Base-by-base conservation (phyloP, 2,797 vertebrate genomes). In the Enteromius mattozi region DNA sequence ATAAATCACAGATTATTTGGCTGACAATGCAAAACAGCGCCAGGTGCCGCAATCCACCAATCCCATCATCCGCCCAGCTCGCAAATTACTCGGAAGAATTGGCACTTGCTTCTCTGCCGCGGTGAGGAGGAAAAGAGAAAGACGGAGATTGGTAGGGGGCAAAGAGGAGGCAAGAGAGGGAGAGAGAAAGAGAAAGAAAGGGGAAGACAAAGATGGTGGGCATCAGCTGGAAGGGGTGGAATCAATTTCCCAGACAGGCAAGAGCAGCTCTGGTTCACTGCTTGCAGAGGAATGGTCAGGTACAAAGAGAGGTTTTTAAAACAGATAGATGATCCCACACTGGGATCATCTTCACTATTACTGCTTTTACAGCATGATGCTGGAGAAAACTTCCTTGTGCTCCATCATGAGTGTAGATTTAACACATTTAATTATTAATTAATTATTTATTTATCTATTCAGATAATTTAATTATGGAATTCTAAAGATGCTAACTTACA, bases 11-110 rank as follows among this genome's bases (percentile, higher is more conserved):
- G 87, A 89, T 89, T 90, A 88, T 88, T 89, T 83, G 85, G 88
- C 89, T 88, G 89, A 90, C 89, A 87, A 90, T 86, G 89, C 89
- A 90, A 88, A 89, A 89, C 79, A 80, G 63, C n/a, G 75, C 79
- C 84, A 76, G 76, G 76, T 79, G 76, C 82, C 84, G 24, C 81
- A 80, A 88, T 85, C 84, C 84, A 87, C 87, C 87, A 85, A 86
- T 89, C 84, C 85, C 86, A 86, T 86, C 86, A 87, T 80, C 61
- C 77, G n/a, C 71, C 84, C 33, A 65, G 59, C 79, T 85, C 33
- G 77, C 87, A 87, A 89, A 90, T 89, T 88, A 89, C 87, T 81
- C 66, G 77, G 85, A 86, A 89, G 83, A 88, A 89, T 78, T 85
- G 87, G 84, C 86, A 86, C 84, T 78, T 83, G 79, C 72, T 66